Conservation (phyloP, 2,113 vertebrate genomes). For the Dicentrarchus labrax region DNA sequence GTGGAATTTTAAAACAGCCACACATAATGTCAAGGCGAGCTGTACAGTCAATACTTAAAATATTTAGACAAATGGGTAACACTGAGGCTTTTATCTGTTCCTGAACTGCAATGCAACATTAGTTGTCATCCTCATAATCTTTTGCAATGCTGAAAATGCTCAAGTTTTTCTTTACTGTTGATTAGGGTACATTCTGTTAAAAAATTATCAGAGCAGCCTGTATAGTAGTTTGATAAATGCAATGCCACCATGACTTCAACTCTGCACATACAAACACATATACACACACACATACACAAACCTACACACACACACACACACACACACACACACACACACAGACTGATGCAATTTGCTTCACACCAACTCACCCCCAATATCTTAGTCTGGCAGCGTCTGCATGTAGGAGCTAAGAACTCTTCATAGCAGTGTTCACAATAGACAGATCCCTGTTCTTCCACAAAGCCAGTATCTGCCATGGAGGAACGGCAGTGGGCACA, state of each 20-base stretch:
- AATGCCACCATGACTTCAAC: neutral
- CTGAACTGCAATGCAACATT: neutral
- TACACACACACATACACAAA: conserved; percentile 4
- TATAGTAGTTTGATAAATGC: neutral
- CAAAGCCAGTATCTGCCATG: conserved; percentile 94
- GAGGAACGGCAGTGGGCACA: conserved; percentile 93
- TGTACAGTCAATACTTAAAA: neutral
- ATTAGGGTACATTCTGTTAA: neutral
- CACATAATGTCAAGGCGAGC: conserved; percentile 7
- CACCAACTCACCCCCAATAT: conserved; percentile 86
- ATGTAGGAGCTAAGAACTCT: conserved; percentile 95
- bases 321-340: conserved; percentile 73
- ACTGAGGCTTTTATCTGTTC: neutral
- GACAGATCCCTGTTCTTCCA: conserved; percentile 92
- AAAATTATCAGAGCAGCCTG: neutral
- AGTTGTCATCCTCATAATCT: neutral
- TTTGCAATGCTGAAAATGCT: neutral
- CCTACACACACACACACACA: conserved; percentile 5
- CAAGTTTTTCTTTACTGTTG: neutral
- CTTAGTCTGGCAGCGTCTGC: conserved; percentile 94
- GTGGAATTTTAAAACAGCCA: conserved; percentile 2
- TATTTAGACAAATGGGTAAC: neutral
- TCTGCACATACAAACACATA: neutral
- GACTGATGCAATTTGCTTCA: neutral
- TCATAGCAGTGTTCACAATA: conserved; percentile 97